Percentiles rank a stretch among this genome's conserved stretches.
phyloP scores from a whole-genome alignment of 1,140 invertebrate genomes.

The Drosophila albomicans region DNA sequence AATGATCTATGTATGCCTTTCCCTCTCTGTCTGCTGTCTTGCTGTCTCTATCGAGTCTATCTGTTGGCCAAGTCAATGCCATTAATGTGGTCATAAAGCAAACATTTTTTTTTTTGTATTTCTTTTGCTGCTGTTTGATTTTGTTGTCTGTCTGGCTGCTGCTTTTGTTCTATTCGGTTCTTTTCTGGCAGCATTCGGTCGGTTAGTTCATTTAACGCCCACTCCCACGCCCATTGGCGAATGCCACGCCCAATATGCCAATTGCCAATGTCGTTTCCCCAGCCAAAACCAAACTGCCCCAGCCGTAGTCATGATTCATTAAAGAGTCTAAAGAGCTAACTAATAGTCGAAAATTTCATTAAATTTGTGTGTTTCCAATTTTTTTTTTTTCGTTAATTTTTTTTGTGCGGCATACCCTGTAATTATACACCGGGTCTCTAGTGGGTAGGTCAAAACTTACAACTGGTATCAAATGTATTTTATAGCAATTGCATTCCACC shows the following conservation, averaged over 20 bases:
- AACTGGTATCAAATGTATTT: too few relatives aligned
- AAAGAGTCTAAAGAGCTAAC: slow-evolving; percentile 74
- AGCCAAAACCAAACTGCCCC: not conserved
- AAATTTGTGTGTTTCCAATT: slow-evolving; percentile 58
- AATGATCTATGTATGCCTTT: slow-evolving; percentile 17
- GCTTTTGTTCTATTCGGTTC: not conserved
- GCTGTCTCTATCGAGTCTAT: not conserved
- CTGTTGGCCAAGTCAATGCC: slow-evolving; percentile 35
- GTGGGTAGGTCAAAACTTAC: not conserved
- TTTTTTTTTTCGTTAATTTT: not conserved
- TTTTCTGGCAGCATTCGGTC: slow-evolving; percentile 1
- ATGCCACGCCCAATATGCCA: slow-evolving; percentile 24
- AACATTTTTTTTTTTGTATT: slow-evolving; percentile 30
- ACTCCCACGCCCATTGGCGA: slow-evolving; percentile 28
- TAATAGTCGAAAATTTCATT: slow-evolving; percentile 75
- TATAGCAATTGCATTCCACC: too few relatives aligned
- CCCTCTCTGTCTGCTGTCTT: not conserved
- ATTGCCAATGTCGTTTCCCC: slow-evolving; percentile 19
- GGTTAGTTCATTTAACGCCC: slow-evolving; percentile 44
- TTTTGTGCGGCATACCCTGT: slow-evolving; percentile 13
- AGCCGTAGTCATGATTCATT: slow-evolving; percentile 65
- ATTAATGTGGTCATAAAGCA: slow-evolving; percentile 40
- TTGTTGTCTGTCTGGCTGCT: slow-evolving; percentile 11
- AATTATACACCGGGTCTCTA: not conserved
- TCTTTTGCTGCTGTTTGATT: slow-evolving; percentile 1